Base-by-base conservation (phyloP, 2,888 invertebrate species). In the Adineta ricciae region DNA sequence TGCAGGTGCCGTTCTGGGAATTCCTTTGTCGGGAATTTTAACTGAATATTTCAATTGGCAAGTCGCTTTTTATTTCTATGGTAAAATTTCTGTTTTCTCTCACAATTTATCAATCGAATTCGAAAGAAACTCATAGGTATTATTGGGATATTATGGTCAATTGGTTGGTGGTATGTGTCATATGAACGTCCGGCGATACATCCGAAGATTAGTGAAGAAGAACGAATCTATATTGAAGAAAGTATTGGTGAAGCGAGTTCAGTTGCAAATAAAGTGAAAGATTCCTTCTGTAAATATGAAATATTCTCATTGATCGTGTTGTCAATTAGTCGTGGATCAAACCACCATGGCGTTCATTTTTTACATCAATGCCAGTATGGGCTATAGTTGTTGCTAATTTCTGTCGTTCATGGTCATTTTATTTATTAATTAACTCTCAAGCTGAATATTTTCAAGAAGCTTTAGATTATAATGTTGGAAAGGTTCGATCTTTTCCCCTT, bases 341-440 rank as follows among this genome's bases (percentile, higher is more conserved):
- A 64, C 91, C 92, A n/a, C 99, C 99, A 0, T 99, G 98, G 98
- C 93, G 93, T 85, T 93, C 93, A 19, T 97, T 99, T 89, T 93
- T 96, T 88, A 95, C 95, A 8, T 99, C 99, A 2, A 93, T 95
- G 93, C 98, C 99, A 0, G 98, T 99, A 2, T 96, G 96, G 91
- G 99, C 99, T 16, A 99, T 99, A 88, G 96, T 99, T 87, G 97
- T 99, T 84, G 99, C 99, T 19, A 99, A 99, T 91, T 98, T 99
- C 91, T 99, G 98, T 90, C 93, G 99, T 87, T 97, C 97, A 64
- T 99, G 97, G 97, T 98, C 97, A 89, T 99, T 99, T 91, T 99
- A 99, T 91, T 92, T 99, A 50, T 93, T 99, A 86, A 96, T 99
- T 83, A 93, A 97, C 86, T 96, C 96, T 88, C 98, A 99, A 91